These are phyloP conservation scores for Calonectris borealis DNA, from an alignment of 2,113 vertebrate species.

Conservation along the genomic window DNA sequence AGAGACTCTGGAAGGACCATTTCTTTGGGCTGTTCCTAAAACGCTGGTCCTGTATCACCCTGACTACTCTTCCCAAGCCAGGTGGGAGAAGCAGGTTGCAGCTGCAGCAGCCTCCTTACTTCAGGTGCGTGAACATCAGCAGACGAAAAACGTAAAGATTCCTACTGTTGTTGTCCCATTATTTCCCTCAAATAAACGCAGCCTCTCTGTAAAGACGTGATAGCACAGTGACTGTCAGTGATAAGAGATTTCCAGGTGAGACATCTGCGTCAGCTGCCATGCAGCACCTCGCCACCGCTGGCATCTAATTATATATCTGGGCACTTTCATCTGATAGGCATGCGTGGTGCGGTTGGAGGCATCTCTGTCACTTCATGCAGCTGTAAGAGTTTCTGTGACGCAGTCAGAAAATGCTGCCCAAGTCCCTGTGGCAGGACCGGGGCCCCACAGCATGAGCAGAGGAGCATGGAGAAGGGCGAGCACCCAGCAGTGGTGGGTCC, in stretches of 20 bases:
- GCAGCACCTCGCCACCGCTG: not conserved
- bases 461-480: not conserved
- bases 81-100: not conserved
- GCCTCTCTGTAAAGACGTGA: not conserved
- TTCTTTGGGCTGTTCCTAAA: not conserved
- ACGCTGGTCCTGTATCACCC: not conserved
- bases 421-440: not conserved
- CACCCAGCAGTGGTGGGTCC: rapidly evolving
- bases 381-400: not conserved
- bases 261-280: not conserved
- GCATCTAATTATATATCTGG: not conserved
- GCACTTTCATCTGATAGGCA: not conserved
- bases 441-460: rapidly evolving
- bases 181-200: not conserved
- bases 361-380: not conserved
- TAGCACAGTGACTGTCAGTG: not conserved
- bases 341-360: rapidly evolving
- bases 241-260: constrained; percentile 5
- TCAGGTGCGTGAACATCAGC: not conserved
- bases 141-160: not conserved
- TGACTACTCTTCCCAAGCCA: not conserved
- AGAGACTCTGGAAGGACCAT: not conserved
- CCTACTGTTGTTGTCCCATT: not conserved
- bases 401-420: not conserved
- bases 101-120: not conserved